Base-by-base conservation (phyloP, 2,888 invertebrate species). In the Endotricha flammealis region DNA sequence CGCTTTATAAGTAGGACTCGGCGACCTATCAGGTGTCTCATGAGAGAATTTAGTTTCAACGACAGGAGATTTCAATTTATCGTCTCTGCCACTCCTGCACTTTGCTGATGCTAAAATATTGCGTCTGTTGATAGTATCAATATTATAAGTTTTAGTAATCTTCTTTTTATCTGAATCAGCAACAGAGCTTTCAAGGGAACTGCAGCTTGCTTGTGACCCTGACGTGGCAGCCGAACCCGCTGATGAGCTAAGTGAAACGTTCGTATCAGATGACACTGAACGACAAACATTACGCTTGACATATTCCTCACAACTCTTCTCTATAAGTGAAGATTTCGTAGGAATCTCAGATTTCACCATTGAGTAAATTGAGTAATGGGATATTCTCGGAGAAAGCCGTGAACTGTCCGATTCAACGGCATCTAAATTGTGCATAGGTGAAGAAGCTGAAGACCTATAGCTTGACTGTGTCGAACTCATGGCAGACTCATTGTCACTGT, bases 401-500 rank as follows among this genome's bases (percentile, higher is more conserved):
- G 90, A 89, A 47, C 73, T 76, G 45, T 88, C 88, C 8, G 87
- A 87, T 53, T 89, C 89, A n/a, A 88, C 75, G 41, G 86, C 79
- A 43, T 89, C 90, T 35, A 89, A 83, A n/a, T 87, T 90, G 36
- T 90, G 90, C 47, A 93, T 93, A 1, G 95, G 95, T 13, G 95
- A 94, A 47, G 91, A 90, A 41, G 91, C 91, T 45, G 92, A 91
- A 2, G 93, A 93, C 49, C 93, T 90, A 64, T 91, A 91, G 65
- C 93, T 93, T 28, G 94, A 95, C 35, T 94, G 91, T 50, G 93
- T 93, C 30, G 93, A 93, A 66, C 95, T 95, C 67, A 95, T 93
- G 3, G 95, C 95, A 14, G 95, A 95, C 72, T 96, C 95, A 58
- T 94, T 95, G 68, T 95, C 95, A 57, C 93, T 93, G 52, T 94